A percentile compares a stretch with the other conserved stretches of the same genome.
Conservation (phyloP, 2,797 vertebrate genomes). For the Pitangus sulphuratus region DNA sequence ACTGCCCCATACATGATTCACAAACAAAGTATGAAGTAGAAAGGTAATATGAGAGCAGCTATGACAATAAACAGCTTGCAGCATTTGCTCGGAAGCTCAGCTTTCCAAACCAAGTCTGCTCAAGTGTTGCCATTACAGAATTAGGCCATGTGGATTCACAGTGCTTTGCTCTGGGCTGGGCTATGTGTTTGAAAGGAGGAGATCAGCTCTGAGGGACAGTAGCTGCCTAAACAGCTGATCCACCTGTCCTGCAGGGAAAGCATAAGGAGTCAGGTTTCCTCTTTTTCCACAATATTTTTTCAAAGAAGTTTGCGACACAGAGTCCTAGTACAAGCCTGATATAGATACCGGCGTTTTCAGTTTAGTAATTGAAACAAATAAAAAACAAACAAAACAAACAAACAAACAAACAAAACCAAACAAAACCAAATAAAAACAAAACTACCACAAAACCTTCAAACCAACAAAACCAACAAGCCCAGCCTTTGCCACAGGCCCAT, state of each 20-base stretch:
- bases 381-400: not conserved
- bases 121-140: not conserved
- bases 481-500: not conserved
- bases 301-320: not conserved
- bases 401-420: not conserved
- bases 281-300: not conserved
- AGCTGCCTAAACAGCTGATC: not conserved
- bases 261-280: not conserved
- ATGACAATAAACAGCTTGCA: not conserved
- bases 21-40: not conserved
- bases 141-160: accelerated
- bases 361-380: not conserved
- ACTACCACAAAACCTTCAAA: not conserved
- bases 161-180: not conserved
- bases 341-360: not conserved
- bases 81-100: not conserved
- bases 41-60: not conserved
- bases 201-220: not conserved
- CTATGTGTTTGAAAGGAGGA: not conserved
- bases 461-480: not conserved
- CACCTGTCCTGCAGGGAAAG: not conserved
- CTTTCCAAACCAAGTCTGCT: not conserved
- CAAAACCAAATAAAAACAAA: not conserved
- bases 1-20: not conserved
- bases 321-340: not conserved